Evolutionary conservation across 1,140 invertebrate species (phyloP).

Genomic region (Harpegnathos saltator): DNA sequence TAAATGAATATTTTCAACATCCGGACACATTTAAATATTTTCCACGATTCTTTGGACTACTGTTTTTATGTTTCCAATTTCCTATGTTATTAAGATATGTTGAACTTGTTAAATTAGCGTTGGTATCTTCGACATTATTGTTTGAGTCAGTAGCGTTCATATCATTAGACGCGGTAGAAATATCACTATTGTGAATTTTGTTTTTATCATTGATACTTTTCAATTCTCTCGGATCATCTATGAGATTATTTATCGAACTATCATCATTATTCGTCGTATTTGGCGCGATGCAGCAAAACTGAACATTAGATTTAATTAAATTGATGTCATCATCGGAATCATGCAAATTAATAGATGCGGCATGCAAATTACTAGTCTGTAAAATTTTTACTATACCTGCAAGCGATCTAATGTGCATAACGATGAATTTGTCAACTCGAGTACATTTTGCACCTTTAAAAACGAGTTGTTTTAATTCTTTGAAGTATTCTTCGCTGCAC

Average conservation of each 20-base stretch:
- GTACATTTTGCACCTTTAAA: not conserved
- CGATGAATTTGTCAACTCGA: not conserved
- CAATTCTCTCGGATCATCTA: too few species aligned
- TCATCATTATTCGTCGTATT: not conserved
- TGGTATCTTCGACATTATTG: not conserved
- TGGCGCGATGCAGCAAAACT: too few species aligned
- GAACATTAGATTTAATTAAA: not conserved
- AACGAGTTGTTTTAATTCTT: not conserved
- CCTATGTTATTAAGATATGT: not conserved
- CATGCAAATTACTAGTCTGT: not conserved
- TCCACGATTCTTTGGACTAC: conserved; percentile 1
- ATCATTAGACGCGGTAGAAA: not conserved
- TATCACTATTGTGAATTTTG: not conserved
- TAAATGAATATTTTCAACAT: conserved; percentile 1
- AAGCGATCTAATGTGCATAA: conserved; percentile 7
- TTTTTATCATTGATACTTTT: too few species aligned
- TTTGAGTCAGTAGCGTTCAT: not conserved
- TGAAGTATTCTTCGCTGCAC: conserved; percentile 24
- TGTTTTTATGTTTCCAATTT: conserved; percentile 20
- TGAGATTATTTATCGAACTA: not conserved
- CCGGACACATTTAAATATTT: conserved; percentile 23
- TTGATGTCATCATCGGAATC: not conserved
- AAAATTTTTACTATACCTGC: not conserved
- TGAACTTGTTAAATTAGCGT: not conserved
- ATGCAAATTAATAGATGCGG: not conserved